Conservation (phyloP, 2,113 vertebrate genomes). For the Electrona antarctica region DNA sequence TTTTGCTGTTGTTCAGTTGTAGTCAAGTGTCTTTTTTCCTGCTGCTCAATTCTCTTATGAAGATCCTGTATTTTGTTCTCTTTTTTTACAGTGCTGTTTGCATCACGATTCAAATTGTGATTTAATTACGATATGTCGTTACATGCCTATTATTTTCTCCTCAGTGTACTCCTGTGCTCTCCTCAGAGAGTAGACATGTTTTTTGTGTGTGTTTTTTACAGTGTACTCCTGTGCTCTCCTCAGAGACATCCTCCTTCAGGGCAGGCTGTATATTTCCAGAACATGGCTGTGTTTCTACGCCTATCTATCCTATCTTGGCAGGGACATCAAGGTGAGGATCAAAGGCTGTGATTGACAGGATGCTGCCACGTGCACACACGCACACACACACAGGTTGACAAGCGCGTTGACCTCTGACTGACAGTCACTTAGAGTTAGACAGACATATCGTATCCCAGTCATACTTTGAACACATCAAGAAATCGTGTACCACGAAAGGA, state of each 20-base stretch:
- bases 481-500: neutral
- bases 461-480: neutral
- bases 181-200: neutral
- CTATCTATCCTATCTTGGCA: slow-evolving; percentile 95
- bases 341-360: slow-evolving; percentile 24
- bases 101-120: too few relatives aligned
- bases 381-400: neutral
- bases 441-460: neutral
- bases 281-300: slow-evolving; percentile 98
- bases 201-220: slow-evolving; percentile 58
- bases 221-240: slow-evolving; percentile 96
- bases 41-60: too few relatives aligned
- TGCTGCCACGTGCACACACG: neutral
- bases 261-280: slow-evolving; percentile 94
- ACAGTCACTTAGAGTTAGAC: slow-evolving; percentile 15
- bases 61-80: too few relatives aligned
- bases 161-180: too few relatives aligned
- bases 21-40: too few relatives aligned
- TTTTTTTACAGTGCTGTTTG: too few relatives aligned
- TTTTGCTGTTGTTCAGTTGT: too few relatives aligned
- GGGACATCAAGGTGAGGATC: slow-evolving; percentile 91
- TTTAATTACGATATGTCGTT: too few relatives aligned
- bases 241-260: slow-evolving; percentile 93
- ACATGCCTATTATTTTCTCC: too few relatives aligned
- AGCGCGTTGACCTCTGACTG: slow-evolving; percentile 10